Base-by-base conservation (phyloP, 2,797 vertebrate species). In the Aulostomus chinensis region DNA sequence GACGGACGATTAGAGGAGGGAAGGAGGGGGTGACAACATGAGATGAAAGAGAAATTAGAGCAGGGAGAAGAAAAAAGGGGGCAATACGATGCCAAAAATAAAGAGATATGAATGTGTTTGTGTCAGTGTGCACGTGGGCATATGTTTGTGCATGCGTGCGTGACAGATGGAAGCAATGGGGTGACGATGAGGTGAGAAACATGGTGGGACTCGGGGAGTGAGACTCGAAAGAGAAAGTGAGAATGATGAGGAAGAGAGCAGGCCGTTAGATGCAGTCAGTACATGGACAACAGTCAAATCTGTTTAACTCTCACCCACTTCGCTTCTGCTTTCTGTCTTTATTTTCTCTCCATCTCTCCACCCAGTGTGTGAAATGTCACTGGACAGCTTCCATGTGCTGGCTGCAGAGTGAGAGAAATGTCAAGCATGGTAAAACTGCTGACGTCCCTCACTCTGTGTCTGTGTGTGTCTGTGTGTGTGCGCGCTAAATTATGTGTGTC, bases 341-440 rank as follows among this genome's bases (percentile, higher is more conserved):
- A 30, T 53, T 54, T 56, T 14, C 14, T 45, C 20, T 35, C 24
- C 26, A 42, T 64, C 58, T 35, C 49, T 58, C 33, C 53, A 28
- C 40, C 14, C 42, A 7, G 21, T 22, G 65, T 82, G 76, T 72
- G 76, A 91, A 86, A 87, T 84, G 85, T 88, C 83, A 88, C 54
- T 75, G 76, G 81, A 81, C 78, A 78, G 69, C 72, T 65, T 65
- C 34, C 85, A 83, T 79, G 81, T 71, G 77, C 65, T 52, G 59
- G 70, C 70, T 80, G 71, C 70, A 72, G 62, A 78, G 53, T 53
- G 67, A 80, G 47, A 49, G 52, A 86, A 90, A 88, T 87, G 88
- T 89, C 86, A 86, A 84, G 85, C 85, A 80, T 71, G 54, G 55
- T 36, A 47, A 75, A 78, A 68, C 7, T 1, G 10, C 68, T 80